phyloP scores from a whole-genome alignment of 2,797 vertebrate species.

The Austrolebias charrua region DNA sequence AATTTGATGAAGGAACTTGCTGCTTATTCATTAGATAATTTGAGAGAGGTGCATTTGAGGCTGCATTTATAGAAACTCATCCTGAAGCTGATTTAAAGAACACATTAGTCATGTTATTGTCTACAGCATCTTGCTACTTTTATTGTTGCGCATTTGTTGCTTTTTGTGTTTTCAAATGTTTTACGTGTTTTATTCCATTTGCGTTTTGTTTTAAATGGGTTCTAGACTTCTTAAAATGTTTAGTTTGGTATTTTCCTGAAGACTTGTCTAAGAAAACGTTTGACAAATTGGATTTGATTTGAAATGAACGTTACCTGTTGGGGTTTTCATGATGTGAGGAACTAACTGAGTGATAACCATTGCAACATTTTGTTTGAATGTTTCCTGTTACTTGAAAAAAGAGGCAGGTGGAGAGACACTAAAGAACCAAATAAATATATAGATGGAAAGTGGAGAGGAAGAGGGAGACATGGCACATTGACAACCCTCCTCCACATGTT shows the following conservation, averaged over 20 bases:
- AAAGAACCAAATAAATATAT: background rate
- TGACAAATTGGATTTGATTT: background rate
- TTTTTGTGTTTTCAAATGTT: no score
- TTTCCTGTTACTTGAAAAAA: conserved; percentile 4
- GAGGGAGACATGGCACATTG: conserved; percentile 23
- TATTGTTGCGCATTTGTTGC: no score
- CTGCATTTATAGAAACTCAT: no score
- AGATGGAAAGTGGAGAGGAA: conserved; percentile 14
- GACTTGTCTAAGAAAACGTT: background rate
- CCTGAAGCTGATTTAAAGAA: no score
- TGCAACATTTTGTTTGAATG: background rate
- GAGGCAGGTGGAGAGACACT: conserved; percentile 9
- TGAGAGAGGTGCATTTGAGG: no score
- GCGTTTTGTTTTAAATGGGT: no score
- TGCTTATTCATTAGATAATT: no score
- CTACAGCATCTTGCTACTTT: no score
- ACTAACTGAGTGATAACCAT: background rate
- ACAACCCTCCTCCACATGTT: conserved; percentile 22
- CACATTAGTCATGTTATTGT: no score
- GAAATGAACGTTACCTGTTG: background rate
- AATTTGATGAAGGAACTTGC: no score
- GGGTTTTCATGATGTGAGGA: background rate
- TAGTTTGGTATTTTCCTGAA: background rate
- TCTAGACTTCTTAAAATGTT: background rate
- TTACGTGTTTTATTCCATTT: no score